Evolutionary conservation across 1,140 invertebrate species (phyloP).

Genomic region (Eumeta japonica): DNA sequence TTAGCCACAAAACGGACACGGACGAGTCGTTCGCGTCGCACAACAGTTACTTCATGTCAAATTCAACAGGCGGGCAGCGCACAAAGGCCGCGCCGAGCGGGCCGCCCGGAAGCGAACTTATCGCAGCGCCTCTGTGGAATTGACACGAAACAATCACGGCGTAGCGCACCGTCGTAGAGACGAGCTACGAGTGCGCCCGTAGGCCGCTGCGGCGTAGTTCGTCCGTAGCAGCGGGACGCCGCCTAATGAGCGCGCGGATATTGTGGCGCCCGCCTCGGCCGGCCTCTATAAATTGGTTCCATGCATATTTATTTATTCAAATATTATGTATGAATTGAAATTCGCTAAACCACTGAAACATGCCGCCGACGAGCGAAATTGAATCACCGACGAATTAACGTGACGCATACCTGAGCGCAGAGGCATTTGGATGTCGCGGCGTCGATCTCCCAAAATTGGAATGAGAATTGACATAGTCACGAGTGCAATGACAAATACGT

Average conservation of each 20-base stretch:
- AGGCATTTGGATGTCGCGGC: no score
- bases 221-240: slow-evolving; percentile 25
- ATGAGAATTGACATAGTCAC: slow-evolving; percentile 27
- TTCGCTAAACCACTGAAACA: slow-evolving; percentile 47
- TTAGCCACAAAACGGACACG: no score
- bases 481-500: slow-evolving; percentile 17
- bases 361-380: slow-evolving; percentile 40
- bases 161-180: slow-evolving; percentile 17
- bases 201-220: background rate
- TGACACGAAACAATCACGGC: slow-evolving; percentile 25
- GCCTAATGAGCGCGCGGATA: slow-evolving; percentile 45
- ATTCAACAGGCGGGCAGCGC: no score
- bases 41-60: no score
- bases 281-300: slow-evolving; percentile 54
- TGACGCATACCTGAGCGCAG: no score
- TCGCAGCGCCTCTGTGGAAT: slow-evolving; percentile 10
- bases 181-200: slow-evolving; percentile 13
- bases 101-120: background rate
- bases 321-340: slow-evolving; percentile 54
- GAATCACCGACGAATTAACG: no score
- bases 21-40: no score
- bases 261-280: slow-evolving; percentile 27
- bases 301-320: slow-evolving; percentile 59
- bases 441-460: no score
- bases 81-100: slow-evolving; percentile 1